A percentile compares a stretch with the other conserved stretches of the same genome.
These are phyloP conservation scores for Hyposmocoma kahamanoa DNA, from an alignment of 1,140 invertebrate genomes.

Conservation along the genomic window DNA sequence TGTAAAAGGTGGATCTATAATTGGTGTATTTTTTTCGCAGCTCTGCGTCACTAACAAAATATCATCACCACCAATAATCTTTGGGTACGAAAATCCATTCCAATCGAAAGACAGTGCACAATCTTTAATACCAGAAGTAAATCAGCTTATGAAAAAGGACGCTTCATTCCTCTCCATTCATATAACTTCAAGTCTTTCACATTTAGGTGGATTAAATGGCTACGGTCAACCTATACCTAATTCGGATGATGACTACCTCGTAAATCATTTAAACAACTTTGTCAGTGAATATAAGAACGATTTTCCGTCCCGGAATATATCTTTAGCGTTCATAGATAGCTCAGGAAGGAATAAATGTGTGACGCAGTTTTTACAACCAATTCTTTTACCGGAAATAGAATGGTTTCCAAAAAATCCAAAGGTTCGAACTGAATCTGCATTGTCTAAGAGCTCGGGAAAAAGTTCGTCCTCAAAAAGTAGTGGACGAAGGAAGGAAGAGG, in stretches of 20 bases:
- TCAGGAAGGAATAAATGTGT: slow-evolving; percentile 47
- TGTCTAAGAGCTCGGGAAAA: slow-evolving; percentile 48
- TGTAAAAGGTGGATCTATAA: too few relatives aligned
- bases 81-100: slow-evolving; percentile 45
- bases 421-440: slow-evolving; percentile 33
- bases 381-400: slow-evolving; percentile 38
- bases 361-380: slow-evolving; percentile 50
- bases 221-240: slow-evolving; percentile 40
- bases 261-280: slow-evolving; percentile 49
- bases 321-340: slow-evolving; percentile 52
- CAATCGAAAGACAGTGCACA: slow-evolving; percentile 23
- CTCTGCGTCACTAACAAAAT: slow-evolving; percentile 51
- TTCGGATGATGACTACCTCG: slow-evolving; percentile 37
- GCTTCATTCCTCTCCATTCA: slow-evolving; percentile 40
- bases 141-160: slow-evolving; percentile 42
- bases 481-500: slow-evolving; percentile 24
- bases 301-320: slow-evolving; percentile 50
- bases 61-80: slow-evolving; percentile 38
- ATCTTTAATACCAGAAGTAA: slow-evolving; percentile 40
- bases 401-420: slow-evolving; percentile 44
- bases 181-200: slow-evolving; percentile 41
- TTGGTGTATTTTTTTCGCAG: slow-evolving; percentile 32
- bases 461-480: slow-evolving; percentile 52
- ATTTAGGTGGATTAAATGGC: slow-evolving; percentile 40
- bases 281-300: slow-evolving; percentile 48